Evolutionary conservation across 2,797 vertebrate genomes (phyloP), one percentile per base, ranked within the genome.

Genomic region (Enoplosus armatus): DNA sequence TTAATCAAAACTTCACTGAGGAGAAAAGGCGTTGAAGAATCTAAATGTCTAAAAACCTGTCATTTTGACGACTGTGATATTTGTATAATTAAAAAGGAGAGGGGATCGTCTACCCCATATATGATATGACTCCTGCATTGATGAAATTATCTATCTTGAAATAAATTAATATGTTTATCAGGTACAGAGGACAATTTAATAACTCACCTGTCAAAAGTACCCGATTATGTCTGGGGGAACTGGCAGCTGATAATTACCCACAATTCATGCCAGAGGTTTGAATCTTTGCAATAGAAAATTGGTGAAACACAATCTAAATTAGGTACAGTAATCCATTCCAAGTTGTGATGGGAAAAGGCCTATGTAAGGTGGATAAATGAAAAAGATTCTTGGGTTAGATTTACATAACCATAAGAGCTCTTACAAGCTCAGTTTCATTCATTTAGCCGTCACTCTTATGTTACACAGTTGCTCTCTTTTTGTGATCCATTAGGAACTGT

Each of bases 131-230:
- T 91, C 78, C 89, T 87, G 86, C 91, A 91, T 90, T 92, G 90
- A 94, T 94, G 92, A 93, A 94, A 94, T 93, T 93, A 93, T 94
- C 93, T 90, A 90, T 94, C 89, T 90, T 85, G 92, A 94, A 93
- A 93, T 94, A 94, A 95, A 95, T 95, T 92, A 95, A 95, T 95
- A 93, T 94, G 94, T 95, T 95, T 95, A 94, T 95, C 93, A 94
- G 92, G 91, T 93, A 93, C 82, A 78, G 84, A 82, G 90, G 91
- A 95, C 93, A 93, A 90, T 95, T 93, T 95, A 94, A 95, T 95
- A 95, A 95, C 93, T 95, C 92, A 93, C 86, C 93, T 95, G 95
- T 95, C 94, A 95, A 92, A 92, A 89, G 82, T 82, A 88, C 81
- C 90, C 86, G 92, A 93, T 92, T 94, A 91, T 88, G 93, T 94